These are phyloP conservation scores for Gorsachius magnificus DNA, from an alignment of 2,797 vertebrate species.

Conservation along the genomic window DNA sequence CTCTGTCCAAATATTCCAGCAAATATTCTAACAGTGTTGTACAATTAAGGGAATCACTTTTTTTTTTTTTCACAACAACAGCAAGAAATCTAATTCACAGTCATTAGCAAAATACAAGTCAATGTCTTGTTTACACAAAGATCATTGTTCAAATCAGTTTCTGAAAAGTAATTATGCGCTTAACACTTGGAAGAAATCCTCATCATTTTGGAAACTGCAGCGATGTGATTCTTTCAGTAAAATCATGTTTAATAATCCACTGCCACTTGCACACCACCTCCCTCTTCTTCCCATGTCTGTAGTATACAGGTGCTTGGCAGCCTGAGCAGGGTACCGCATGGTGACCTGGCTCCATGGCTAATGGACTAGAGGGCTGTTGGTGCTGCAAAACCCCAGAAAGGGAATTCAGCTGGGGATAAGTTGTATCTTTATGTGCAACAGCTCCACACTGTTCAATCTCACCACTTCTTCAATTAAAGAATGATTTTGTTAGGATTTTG, in stretches of 20 bases:
- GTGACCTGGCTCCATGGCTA: neutral
- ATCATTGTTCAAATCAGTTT: conserved; percentile 59
- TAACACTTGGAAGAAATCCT: conserved; percentile 45
- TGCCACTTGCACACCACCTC: neutral
- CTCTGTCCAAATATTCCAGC: neutral
- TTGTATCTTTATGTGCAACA: neutral
- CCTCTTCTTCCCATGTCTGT: neutral
- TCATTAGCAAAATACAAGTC: conserved; percentile 43
- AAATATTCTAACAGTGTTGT: conserved; percentile 16
- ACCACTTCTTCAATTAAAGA: conserved; percentile 55
- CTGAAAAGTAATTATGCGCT: conserved; percentile 59
- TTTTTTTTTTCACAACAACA: conserved; percentile 37
- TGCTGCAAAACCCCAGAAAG: neutral
- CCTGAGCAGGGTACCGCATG: neutral
- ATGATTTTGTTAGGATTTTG: conserved; percentile 36
- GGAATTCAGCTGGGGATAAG: conserved; percentile 8
- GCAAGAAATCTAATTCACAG: conserved; percentile 57
- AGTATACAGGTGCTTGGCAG: conserved; percentile 25
- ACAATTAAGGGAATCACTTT: conserved; percentile 12
- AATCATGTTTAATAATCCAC: conserved; percentile 54
- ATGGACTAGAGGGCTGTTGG: neutral
- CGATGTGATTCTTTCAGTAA: conserved; percentile 19
- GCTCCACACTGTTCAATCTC: neutral
- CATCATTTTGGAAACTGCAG: conserved; percentile 16
- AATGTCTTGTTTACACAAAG: conserved; percentile 60